phyloP scores from a whole-genome alignment of 2,888 invertebrate genomes.

The Crioceris asparagi region DNA sequence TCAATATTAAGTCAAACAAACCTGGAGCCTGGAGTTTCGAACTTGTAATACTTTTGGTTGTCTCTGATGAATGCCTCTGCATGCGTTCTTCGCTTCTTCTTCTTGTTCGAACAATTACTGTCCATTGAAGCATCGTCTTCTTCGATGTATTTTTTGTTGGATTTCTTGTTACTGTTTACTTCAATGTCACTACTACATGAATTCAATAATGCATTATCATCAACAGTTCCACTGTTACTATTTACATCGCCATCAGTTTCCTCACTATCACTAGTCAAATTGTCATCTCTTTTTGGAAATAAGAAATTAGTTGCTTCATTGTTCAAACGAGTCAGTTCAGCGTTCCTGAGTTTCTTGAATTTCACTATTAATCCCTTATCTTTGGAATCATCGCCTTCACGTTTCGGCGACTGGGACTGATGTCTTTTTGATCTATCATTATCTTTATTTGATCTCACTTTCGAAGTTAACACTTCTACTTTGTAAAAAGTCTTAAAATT shows the following conservation, averaged over 20 bases:
- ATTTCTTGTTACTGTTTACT: background rate
- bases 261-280: slow-evolving; percentile 39
- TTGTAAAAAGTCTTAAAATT: slow-evolving; percentile 50
- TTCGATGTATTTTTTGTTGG: slow-evolving; percentile 18
- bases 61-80: slow-evolving; percentile 48
- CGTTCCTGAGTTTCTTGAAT: slow-evolving; percentile 61
- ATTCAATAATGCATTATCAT: slow-evolving; percentile 19
- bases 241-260: slow-evolving; percentile 36
- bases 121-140: slow-evolving; percentile 32
- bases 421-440: slow-evolving; percentile 13
- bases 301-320: slow-evolving; percentile 82
- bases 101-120: slow-evolving; percentile 27
- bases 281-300: slow-evolving; percentile 61
- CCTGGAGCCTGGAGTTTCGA: slow-evolving; percentile 41
- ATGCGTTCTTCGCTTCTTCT: slow-evolving; percentile 42
- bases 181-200: slow-evolving; percentile 14
- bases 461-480: slow-evolving; percentile 59
- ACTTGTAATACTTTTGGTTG: slow-evolving; percentile 48
- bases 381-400: slow-evolving; percentile 20
- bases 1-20: too few relatives aligned
- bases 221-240: slow-evolving; percentile 6
- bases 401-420: slow-evolving; percentile 16
- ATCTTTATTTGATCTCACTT: slow-evolving; percentile 35
- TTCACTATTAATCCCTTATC: slow-evolving; percentile 46
- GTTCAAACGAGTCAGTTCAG: slow-evolving; percentile 64